Conservation (phyloP, 1,140 invertebrate genomes). For the Epicauta chinensis region DNA sequence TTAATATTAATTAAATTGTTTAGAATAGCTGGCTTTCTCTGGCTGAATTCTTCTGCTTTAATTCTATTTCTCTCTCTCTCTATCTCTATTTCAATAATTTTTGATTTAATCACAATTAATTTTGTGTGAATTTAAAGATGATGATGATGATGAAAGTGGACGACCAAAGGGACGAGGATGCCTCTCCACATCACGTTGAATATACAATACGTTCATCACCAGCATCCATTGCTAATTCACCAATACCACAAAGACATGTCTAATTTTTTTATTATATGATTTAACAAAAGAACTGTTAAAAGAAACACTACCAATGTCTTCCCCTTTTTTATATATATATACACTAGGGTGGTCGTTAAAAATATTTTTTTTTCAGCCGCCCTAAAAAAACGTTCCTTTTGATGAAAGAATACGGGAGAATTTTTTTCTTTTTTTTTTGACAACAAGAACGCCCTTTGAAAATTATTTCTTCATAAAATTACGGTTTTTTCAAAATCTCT, state of each 20-base stretch:
- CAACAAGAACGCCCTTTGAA: too few species aligned
- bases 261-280: conserved; percentile 12
- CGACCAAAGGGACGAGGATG: conserved; percentile 43
- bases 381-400: too few species aligned
- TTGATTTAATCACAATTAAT: not conserved
- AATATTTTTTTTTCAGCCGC: too few species aligned
- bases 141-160: conserved; percentile 41
- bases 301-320: conserved; percentile 12
- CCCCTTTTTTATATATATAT: conserved; percentile 19
- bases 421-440: too few species aligned
- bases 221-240: conserved; percentile 36
- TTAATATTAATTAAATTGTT: conserved; percentile 4
- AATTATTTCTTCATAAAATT: too few species aligned
- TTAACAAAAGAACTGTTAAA: conserved; percentile 12
- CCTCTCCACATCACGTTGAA: conserved; percentile 41
- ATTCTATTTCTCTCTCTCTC: not conserved
- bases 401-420: too few species aligned
- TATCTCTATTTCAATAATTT: not conserved
- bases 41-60: conserved; percentile 4
- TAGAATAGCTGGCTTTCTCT: not conserved
- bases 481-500: too few species aligned
- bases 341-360: too few species aligned
- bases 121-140: not conserved
- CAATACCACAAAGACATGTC: conserved; percentile 33
- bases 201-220: conserved; percentile 31